Conservation (phyloP, 2,113 vertebrate genomes). For the Gila orcuttii region DNA sequence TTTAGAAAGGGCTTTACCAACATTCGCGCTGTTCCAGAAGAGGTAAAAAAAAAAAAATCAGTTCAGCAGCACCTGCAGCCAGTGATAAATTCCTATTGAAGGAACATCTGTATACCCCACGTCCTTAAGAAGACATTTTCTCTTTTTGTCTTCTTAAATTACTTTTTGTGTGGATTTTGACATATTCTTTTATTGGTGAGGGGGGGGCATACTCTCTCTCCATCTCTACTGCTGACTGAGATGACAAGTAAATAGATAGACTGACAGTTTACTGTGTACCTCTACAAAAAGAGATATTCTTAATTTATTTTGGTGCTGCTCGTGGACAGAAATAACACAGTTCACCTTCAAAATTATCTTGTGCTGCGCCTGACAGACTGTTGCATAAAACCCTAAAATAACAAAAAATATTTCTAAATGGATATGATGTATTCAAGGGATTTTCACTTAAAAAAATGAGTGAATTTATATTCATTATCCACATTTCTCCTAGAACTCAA, state of each 20-base stretch:
- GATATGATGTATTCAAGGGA: neutral
- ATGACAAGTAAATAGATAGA: neutral
- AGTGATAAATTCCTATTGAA: slow-evolving; percentile 31
- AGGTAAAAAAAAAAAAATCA: slow-evolving; percentile 75
- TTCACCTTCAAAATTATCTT: neutral
- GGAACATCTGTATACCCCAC: slow-evolving; percentile 13
- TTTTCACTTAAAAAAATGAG: neutral
- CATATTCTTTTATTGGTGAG: neutral
- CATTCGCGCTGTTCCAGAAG: slow-evolving; percentile 89
- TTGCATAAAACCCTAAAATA: neutral
- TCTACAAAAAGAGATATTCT: neutral
- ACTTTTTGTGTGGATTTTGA: neutral
- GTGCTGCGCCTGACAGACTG: neutral
- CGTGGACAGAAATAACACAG: neutral
- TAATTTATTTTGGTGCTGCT: neutral
- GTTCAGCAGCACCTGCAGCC: slow-evolving; percentile 30
- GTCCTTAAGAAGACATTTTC: slow-evolving; percentile 23
- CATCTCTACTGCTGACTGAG: neutral
- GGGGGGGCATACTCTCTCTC: neutral
- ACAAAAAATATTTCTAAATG: neutral
- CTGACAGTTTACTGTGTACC: neutral
- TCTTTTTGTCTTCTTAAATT: slow-evolving; percentile 25
- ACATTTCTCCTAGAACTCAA: neutral
- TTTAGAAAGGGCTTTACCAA: slow-evolving; percentile 94
- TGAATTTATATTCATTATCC: slow-evolving; percentile 23